Evolutionary conservation across 2,113 vertebrate species (phyloP).

Genomic region (Diadophis punctatus): DNA sequence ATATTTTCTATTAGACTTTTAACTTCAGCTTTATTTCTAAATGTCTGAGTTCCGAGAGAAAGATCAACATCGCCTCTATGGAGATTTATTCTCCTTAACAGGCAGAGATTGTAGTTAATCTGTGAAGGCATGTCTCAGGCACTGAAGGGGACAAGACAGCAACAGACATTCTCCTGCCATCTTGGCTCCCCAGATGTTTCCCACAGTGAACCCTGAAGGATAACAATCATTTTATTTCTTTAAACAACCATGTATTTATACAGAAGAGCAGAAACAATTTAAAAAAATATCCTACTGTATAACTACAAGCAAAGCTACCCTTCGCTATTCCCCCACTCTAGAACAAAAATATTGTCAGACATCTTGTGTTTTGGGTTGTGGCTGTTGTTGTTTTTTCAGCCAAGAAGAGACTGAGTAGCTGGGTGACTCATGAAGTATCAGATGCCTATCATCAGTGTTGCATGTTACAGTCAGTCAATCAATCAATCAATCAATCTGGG

Average conservation of each 20-base stretch:
- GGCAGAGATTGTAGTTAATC: not conserved
- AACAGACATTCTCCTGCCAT: not conserved
- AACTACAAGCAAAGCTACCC: not conserved
- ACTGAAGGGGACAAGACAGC: not conserved
- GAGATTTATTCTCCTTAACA: too few species aligned
- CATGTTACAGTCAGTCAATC: not conserved
- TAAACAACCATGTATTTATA: not conserved
- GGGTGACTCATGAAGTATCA: not conserved
- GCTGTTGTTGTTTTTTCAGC: not conserved
- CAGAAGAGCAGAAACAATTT: not conserved
- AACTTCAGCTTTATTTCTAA: too few species aligned
- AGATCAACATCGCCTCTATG: too few species aligned
- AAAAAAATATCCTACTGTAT: not conserved
- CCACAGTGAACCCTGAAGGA: not conserved
- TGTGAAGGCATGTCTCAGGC: not conserved
- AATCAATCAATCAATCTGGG: not conserved
- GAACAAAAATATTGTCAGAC: not conserved
- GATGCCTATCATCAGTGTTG: not conserved
- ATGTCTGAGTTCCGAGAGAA: too few species aligned
- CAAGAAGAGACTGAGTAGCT: not conserved
- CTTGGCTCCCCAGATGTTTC: not conserved
- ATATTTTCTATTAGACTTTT: too few species aligned
- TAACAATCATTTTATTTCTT: not conserved
- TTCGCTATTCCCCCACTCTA: not conserved
- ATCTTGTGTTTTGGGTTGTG: not conserved